These are phyloP conservation scores for Cylloceria caligata DNA, from an alignment of 2,888 invertebrate species.

Conservation along the genomic window DNA sequence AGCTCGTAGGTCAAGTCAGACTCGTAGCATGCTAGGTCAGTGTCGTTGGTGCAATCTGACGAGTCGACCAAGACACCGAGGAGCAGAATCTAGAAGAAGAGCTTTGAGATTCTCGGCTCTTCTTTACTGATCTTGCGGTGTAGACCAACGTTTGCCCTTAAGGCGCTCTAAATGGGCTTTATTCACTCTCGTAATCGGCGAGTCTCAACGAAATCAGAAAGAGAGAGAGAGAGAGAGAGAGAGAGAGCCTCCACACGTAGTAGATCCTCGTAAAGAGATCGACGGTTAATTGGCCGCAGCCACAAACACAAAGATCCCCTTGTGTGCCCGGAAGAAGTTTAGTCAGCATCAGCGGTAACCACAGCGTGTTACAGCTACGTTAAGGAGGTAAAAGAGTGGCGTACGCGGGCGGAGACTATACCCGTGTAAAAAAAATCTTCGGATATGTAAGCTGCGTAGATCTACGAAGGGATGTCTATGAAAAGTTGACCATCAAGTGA, in stretches of 20 bases:
- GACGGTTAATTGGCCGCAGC: conserved; percentile 78
- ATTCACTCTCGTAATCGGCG: conserved; percentile 49
- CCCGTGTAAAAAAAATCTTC: too few species aligned
- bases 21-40: conserved; percentile 34
- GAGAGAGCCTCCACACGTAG: conserved; percentile 41
- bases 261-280: conserved; percentile 75
- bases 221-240: conserved; percentile 15
- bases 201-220: background rate
- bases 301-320: conserved; percentile 76
- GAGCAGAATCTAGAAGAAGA: conserved; percentile 11
- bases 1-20: conserved; percentile 12
- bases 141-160: conserved; percentile 21
- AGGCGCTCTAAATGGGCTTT: conserved; percentile 60
- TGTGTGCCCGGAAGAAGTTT: conserved; percentile 76
- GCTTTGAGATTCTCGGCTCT: conserved; percentile 17
- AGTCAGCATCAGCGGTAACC: conserved; percentile 55
- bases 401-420: background rate
- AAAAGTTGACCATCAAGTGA: too few species aligned
- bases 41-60: conserved; percentile 23
- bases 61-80: conserved; percentile 4
- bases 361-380: conserved; percentile 37
- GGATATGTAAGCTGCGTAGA: too few species aligned
- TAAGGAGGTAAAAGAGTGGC: conserved; percentile 36
- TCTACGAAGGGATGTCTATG: too few species aligned
- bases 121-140: background rate